A percentile compares a stretch with the other conserved stretches of the same genome.
phyloP scores from a whole-genome alignment of 1,140 invertebrate genomes.

The Aphidius gifuensis region DNA sequence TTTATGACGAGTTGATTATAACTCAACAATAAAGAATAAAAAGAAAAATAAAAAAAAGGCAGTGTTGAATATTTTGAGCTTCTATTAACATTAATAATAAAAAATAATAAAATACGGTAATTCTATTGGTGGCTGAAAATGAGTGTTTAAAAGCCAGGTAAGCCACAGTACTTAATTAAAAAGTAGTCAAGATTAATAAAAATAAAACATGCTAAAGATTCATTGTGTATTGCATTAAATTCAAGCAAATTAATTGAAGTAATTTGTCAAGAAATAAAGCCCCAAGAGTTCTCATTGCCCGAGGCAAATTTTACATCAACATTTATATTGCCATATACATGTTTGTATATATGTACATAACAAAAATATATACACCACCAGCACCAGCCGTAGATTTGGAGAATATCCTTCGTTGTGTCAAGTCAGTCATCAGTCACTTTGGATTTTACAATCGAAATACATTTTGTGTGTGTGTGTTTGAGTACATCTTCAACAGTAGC shows the following conservation, averaged over 20 bases:
- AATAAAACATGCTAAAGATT: conserved; percentile 12
- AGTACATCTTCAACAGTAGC: neutral
- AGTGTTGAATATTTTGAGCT: too few relatives aligned
- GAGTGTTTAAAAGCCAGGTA: too few relatives aligned
- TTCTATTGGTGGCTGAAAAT: too few relatives aligned
- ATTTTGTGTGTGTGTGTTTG: neutral
- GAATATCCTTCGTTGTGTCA: too few relatives aligned
- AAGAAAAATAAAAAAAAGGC: too few relatives aligned
- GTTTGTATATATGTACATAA: neutral
- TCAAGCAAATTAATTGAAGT: conserved; percentile 22
- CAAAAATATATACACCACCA: neutral
- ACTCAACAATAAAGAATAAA: too few relatives aligned
- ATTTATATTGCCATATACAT: neutral
- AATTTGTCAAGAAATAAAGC: conserved; percentile 22
- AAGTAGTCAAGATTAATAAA: conserved; percentile 25
- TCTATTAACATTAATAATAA: too few relatives aligned
- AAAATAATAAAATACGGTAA: too few relatives aligned
- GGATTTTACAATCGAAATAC: too few relatives aligned
- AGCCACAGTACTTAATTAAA: conserved; percentile 16
- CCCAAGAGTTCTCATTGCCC: neutral
- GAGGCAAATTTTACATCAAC: conserved; percentile 9
- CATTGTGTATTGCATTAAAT: conserved; percentile 15
- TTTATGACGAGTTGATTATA: too few relatives aligned
- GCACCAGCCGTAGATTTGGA: too few relatives aligned
- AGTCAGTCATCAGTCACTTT: too few relatives aligned